phyloP scores from a whole-genome alignment of 1,140 invertebrate species.

The Drosophila busckii region DNA sequence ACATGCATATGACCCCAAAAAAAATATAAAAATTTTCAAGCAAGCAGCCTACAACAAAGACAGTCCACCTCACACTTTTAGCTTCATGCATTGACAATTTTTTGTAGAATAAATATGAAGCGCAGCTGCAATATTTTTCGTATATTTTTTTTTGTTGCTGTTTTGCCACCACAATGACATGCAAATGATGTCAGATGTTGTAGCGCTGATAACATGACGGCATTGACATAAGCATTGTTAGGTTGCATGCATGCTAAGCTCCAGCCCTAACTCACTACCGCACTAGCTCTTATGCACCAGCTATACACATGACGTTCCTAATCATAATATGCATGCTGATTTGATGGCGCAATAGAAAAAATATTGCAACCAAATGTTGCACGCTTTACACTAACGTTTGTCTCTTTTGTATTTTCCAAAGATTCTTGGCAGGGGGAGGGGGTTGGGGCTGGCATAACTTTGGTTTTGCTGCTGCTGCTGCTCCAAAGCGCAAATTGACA shows the following conservation, averaged over 20 bases:
- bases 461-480: conserved; percentile 34
- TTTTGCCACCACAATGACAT: conserved; percentile 50
- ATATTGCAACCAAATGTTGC: conserved; percentile 49
- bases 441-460: no score
- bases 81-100: conserved; percentile 45
- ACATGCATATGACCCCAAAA: no score
- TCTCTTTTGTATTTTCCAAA: conserved; percentile 10
- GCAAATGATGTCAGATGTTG: conserved; percentile 65
- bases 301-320: conserved; percentile 55
- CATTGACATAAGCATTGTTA: conserved; percentile 64
- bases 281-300: not conserved
- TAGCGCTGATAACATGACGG: conserved; percentile 49
- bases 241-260: conserved; percentile 3
- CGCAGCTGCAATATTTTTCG: conserved; percentile 25
- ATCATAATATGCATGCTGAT: conserved; percentile 75
- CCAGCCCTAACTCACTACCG: not conserved
- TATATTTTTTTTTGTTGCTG: conserved; percentile 12
- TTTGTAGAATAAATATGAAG: conserved; percentile 60
- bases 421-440: no score
- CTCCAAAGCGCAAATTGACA: conserved; percentile 68
- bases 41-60: no score
- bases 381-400: conserved; percentile 56
- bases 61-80: conserved; percentile 2
- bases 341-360: conserved; percentile 59
- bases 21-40: no score